Evolutionary conservation across 2,888 invertebrate species (phyloP).

Genomic region (Ennomos erosarius): DNA sequence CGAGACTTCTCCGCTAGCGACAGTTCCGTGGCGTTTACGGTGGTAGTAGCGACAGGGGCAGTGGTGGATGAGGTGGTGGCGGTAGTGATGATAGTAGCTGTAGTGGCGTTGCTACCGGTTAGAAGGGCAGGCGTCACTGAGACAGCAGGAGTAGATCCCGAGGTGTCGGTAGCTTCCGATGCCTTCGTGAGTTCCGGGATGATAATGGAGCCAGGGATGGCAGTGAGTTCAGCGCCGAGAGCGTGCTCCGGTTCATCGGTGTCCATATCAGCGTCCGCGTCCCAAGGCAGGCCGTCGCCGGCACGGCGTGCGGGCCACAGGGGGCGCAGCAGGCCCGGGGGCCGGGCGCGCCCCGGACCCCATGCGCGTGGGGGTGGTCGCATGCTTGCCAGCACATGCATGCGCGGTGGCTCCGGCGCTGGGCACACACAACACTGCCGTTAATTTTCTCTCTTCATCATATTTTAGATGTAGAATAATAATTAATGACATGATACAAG

Average conservation of each 20-base stretch:
- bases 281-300: not conserved
- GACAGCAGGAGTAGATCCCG: not conserved
- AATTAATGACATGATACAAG: not conserved
- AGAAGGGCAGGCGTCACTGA: not conserved
- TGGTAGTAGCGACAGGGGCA: constrained; percentile 14
- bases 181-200: not conserved
- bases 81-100: not conserved
- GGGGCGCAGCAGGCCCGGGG: constrained; percentile 1
- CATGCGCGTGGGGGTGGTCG: not conserved
- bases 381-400: constrained; percentile 20
- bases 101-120: too few relatives aligned
- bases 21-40: constrained; percentile 38
- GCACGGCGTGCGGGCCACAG: constrained; percentile 26
- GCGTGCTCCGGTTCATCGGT: not conserved
- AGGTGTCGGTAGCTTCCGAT: too few relatives aligned
- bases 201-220: not conserved
- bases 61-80: constrained; percentile 9
- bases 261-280: too few relatives aligned
- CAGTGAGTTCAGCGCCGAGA: constrained; percentile 24
- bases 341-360: not conserved
- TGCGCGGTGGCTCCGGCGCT: constrained; percentile 62
- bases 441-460: constrained; percentile 50
- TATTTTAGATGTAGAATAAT: not conserved
- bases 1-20: constrained; percentile 71
- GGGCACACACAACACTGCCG: constrained; percentile 67